Conservation (phyloP, 2,888 invertebrate genomes). For the Torymus tubicola region DNA sequence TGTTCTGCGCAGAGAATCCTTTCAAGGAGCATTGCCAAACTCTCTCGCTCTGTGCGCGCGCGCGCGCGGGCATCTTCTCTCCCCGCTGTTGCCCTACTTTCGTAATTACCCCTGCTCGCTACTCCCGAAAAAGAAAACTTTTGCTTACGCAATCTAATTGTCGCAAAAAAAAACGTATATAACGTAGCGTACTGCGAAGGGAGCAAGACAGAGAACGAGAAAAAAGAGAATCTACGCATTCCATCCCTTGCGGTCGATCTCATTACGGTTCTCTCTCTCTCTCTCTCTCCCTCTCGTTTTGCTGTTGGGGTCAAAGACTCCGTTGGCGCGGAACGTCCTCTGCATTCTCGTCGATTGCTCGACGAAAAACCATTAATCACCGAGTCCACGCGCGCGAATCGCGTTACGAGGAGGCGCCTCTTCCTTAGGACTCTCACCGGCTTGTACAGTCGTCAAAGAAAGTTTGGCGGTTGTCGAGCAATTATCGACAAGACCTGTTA, state of each 20-base stretch:
- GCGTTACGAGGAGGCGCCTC: conserved; percentile 37
- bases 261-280: not conserved
- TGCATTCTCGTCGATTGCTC: not conserved
- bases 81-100: too few relatives aligned
- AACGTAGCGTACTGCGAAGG: too few relatives aligned
- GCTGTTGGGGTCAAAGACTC: conserved; percentile 11
- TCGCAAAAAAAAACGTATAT: too few relatives aligned
- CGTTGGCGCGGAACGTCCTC: not conserved
- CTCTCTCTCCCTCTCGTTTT: not conserved
- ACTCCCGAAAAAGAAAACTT: too few relatives aligned
- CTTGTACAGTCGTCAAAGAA: not conserved
- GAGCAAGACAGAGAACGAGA: not conserved
- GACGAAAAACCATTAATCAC: conserved; percentile 45
- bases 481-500: too few relatives aligned
- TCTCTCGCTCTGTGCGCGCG: too few relatives aligned
- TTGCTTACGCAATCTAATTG: too few relatives aligned
- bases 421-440: conserved; percentile 5
- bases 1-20: too few relatives aligned
- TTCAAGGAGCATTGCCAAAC: too few relatives aligned
- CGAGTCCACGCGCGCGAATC: conserved; percentile 38
- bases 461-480: too few relatives aligned
- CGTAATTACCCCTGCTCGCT: too few relatives aligned
- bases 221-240: not conserved
- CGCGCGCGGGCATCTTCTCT: too few relatives aligned
- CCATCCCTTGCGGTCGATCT: not conserved